Evolutionary conservation across 1,140 invertebrate species (phyloP).

Genomic region (Polyergus mexicanus): DNA sequence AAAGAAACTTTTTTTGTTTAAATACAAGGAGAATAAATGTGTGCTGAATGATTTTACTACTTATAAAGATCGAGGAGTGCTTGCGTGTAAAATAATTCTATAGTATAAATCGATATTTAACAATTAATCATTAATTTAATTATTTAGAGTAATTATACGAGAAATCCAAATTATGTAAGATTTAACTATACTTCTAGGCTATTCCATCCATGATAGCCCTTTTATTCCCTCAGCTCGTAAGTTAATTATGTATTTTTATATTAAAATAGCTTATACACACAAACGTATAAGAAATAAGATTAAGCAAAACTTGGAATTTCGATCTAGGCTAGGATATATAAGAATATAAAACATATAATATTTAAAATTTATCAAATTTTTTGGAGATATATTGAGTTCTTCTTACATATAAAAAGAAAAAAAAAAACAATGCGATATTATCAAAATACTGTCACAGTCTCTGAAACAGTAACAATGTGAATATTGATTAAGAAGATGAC

Average conservation of each 20-base stretch:
- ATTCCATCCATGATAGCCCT: conserved; percentile 82
- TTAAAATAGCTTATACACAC: conserved; percentile 86
- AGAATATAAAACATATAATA: conserved; percentile 78
- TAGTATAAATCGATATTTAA: conserved; percentile 79
- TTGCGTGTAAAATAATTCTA: conserved; percentile 82
- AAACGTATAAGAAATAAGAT: conserved; percentile 71
- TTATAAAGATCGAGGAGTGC: conserved; percentile 74
- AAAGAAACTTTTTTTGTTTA: conserved; percentile 53
- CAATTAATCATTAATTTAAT: conserved; percentile 76
- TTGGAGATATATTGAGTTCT: conserved; percentile 84
- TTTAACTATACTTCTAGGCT: conserved; percentile 85
- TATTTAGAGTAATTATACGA: conserved; percentile 77
- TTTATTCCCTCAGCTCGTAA: conserved; percentile 85
- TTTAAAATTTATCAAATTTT: conserved; percentile 84
- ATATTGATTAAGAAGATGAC: conserved; percentile 75
- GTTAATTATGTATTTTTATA: conserved; percentile 88
- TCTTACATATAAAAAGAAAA: conserved; percentile 78
- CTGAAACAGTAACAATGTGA: conserved; percentile 74
- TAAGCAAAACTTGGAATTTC: conserved; percentile 80
- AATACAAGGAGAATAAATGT: conserved; percentile 60
- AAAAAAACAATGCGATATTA: conserved; percentile 80
- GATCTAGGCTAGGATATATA: conserved; percentile 80
- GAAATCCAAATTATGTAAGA: conserved; percentile 82
- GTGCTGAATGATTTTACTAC: conserved; percentile 61
- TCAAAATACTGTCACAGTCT: conserved; percentile 82